These are phyloP conservation scores for Morpho achilles DNA, from an alignment of 2,888 invertebrate species.

Conservation along the genomic window DNA sequence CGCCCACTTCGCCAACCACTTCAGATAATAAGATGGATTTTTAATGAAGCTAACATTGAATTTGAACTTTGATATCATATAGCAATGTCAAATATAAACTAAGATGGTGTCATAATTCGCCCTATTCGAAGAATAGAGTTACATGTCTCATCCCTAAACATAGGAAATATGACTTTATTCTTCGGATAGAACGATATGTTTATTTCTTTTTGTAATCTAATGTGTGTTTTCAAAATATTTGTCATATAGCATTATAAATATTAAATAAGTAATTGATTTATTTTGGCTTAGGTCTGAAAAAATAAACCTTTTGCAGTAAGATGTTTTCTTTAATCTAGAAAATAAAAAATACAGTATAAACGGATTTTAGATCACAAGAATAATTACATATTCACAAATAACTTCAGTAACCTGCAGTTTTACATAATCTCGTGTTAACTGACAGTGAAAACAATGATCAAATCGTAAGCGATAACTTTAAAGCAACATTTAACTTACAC, in stretches of 20 bases:
- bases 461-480: constrained; percentile 71
- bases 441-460: constrained; percentile 68
- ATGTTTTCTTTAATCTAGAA: constrained; percentile 78
- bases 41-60: constrained; percentile 34
- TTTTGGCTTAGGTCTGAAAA: constrained; percentile 8
- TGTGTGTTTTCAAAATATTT: too few species aligned
- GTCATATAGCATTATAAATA: not conserved
- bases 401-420: constrained; percentile 61
- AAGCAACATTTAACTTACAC: constrained; percentile 76
- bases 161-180: too few species aligned
- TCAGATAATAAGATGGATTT: constrained; percentile 60
- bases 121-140: too few species aligned
- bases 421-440: constrained; percentile 64
- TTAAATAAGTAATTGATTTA: not conserved
- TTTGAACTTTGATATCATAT: not conserved
- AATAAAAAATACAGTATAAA: constrained; percentile 79
- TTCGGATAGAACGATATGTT: too few species aligned
- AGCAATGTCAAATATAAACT: too few species aligned
- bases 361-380: constrained; percentile 78
- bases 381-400: constrained; percentile 80
- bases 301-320: constrained; percentile 60
- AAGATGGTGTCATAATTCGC: too few species aligned
- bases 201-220: too few species aligned
- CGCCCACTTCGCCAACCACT: constrained; percentile 58
- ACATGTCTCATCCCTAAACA: too few species aligned